Conservation (phyloP, 2,113 vertebrate genomes). For the Colossoma macropomum region DNA sequence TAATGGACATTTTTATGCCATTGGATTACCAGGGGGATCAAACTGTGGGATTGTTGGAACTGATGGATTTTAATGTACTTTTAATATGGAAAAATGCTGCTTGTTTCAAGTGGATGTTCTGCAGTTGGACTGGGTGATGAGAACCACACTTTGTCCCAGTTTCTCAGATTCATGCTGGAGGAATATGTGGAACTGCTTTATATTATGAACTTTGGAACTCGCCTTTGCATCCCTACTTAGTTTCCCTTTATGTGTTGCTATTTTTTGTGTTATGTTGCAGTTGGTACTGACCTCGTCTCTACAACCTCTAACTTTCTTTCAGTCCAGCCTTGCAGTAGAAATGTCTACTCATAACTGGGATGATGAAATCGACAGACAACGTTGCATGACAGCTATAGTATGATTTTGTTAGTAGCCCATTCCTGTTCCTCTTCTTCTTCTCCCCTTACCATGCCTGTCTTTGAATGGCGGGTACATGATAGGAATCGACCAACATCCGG, state of each 20-base stretch:
- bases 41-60: background rate
- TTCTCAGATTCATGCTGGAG: background rate
- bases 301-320: background rate
- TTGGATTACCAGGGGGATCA: background rate
- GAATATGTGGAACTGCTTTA: background rate
- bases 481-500: too few species aligned
- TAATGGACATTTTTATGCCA: background rate
- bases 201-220: background rate
- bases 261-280: background rate
- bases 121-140: background rate
- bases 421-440: background rate
- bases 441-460: background rate
- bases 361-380: background rate
- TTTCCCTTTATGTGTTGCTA: background rate
- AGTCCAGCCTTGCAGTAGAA: background rate
- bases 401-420: background rate
- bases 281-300: background rate
- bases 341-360: background rate
- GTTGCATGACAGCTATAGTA: conserved; percentile 15
- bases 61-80: background rate
- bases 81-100: background rate
- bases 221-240: background rate
- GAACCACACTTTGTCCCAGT: background rate
- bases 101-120: background rate
- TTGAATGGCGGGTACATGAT: background rate